Conservation (phyloP, 1,140 invertebrate species). For the Pemphigus obesinymphae region DNA sequence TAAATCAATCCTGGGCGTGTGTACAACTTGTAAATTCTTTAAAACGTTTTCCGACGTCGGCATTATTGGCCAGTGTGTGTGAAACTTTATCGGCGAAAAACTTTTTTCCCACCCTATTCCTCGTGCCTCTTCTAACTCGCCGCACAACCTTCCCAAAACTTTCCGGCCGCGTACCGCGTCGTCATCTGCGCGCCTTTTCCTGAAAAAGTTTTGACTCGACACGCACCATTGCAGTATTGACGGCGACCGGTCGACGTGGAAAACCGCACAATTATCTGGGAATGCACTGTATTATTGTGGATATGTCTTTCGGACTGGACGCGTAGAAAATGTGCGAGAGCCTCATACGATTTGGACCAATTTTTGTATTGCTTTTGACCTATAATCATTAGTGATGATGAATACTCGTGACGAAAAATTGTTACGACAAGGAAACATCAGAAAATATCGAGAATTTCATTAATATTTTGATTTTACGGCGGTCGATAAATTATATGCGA, state of each 20-base stretch:
- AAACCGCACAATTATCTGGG: not conserved
- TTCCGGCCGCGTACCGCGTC: not conserved
- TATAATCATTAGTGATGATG: too few relatives aligned
- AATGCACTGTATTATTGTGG: too few relatives aligned
- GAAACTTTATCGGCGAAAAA: constrained; percentile 16
- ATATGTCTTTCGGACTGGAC: not conserved
- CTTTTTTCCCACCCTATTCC: not conserved
- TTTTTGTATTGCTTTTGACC: too few relatives aligned
- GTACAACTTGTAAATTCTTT: constrained; percentile 36
- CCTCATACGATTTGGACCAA: not conserved
- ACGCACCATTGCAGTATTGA: not conserved
- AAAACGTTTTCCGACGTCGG: constrained; percentile 4
- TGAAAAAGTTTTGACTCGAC: not conserved
- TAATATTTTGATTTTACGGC: too few relatives aligned
- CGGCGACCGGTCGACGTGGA: not conserved
- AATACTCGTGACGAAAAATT: too few relatives aligned
- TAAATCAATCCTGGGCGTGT: constrained; percentile 23
- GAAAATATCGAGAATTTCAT: too few relatives aligned
- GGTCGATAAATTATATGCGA: too few relatives aligned
- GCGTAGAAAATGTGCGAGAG: not conserved
- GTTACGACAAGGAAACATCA: too few relatives aligned
- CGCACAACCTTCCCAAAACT: not conserved
- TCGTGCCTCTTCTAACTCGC: not conserved
- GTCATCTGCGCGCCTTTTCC: too few relatives aligned
- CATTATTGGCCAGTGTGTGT: constrained; percentile 1